Conservation (phyloP, 2,888 invertebrate genomes). For the Meiosimyza decipiens region DNA sequence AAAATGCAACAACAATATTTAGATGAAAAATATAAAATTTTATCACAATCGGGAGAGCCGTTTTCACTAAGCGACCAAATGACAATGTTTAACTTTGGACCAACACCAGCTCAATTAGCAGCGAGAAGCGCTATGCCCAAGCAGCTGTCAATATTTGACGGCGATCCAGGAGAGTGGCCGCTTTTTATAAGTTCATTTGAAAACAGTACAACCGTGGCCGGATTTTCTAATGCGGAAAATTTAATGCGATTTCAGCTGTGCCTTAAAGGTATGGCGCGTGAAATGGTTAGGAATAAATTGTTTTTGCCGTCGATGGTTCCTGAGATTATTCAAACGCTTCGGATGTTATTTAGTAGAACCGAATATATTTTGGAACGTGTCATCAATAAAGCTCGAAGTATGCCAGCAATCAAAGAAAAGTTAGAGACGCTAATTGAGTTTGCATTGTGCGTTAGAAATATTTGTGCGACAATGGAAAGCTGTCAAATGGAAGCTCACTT, state of each 20-base stretch:
- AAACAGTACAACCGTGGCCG: too few relatives aligned
- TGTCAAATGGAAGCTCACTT: slow-evolving; percentile 25
- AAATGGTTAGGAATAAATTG: slow-evolving; percentile 34
- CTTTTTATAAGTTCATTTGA: too few relatives aligned
- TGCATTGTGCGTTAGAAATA: slow-evolving; percentile 16
- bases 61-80: too few relatives aligned
- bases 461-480: slow-evolving; percentile 25
- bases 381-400: slow-evolving; percentile 33
- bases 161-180: too few relatives aligned
- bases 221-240: slow-evolving; percentile 25
- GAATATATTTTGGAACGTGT: slow-evolving; percentile 33
- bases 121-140: too few relatives aligned
- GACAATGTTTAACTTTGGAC: too few relatives aligned
- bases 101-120: too few relatives aligned
- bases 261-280: slow-evolving; percentile 31
- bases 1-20: too few relatives aligned
- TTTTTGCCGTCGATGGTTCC: slow-evolving; percentile 36
- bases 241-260: slow-evolving; percentile 20
- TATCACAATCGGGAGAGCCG: too few relatives aligned
- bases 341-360: slow-evolving; percentile 34
- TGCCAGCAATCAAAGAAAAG: slow-evolving; percentile 34
- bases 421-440: slow-evolving; percentile 35
- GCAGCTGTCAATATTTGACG: too few relatives aligned
- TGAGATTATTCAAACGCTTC: slow-evolving; percentile 36
- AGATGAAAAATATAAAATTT: too few relatives aligned